A percentile compares a stretch with the other conserved stretches of the same genome.
phyloP scores from a whole-genome alignment of 2,113 vertebrate genomes.

The Coturnix japonica region DNA sequence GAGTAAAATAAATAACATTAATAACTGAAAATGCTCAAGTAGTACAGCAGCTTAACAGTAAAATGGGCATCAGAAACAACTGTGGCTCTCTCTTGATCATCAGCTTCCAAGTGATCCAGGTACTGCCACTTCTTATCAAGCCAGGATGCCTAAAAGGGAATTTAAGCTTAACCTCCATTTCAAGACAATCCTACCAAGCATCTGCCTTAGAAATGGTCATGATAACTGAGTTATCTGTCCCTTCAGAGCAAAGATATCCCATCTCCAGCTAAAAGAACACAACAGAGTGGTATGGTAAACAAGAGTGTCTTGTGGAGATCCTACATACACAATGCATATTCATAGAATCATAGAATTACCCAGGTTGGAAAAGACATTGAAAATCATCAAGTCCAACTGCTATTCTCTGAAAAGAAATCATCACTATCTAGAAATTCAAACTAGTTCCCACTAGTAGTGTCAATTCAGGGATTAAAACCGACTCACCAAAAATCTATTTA shows the following conservation, averaged over 20 bases:
- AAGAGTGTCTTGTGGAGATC: neutral
- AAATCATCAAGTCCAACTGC: too few species aligned
- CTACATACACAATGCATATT: constrained; percentile 1
- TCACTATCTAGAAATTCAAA: constrained; percentile 49
- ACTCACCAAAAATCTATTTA: constrained; percentile 29
- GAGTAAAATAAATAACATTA: neutral
- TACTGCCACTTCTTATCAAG: neutral
- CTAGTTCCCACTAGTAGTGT: neutral
- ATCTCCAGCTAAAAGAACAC: constrained; percentile 36
- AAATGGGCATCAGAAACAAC: neutral
- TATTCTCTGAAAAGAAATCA: constrained; percentile 53
- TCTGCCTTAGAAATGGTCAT: constrained; percentile 28
- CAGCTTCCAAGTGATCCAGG: neutral
- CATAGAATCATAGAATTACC: too few species aligned
- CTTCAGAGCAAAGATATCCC: constrained; percentile 21
- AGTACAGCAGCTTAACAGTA: neutral
- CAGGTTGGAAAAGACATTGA: too few species aligned
- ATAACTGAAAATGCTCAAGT: neutral
- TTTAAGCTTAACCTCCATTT: constrained; percentile 18
- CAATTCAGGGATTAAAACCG: constrained; percentile 27
- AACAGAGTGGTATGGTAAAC: neutral
- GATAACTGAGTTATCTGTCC: neutral
- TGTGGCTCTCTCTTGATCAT: neutral
- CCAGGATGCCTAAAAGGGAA: neutral
- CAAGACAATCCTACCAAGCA: neutral